Conservation (phyloP, 2,888 invertebrate species). For the Dynastes tityus region DNA sequence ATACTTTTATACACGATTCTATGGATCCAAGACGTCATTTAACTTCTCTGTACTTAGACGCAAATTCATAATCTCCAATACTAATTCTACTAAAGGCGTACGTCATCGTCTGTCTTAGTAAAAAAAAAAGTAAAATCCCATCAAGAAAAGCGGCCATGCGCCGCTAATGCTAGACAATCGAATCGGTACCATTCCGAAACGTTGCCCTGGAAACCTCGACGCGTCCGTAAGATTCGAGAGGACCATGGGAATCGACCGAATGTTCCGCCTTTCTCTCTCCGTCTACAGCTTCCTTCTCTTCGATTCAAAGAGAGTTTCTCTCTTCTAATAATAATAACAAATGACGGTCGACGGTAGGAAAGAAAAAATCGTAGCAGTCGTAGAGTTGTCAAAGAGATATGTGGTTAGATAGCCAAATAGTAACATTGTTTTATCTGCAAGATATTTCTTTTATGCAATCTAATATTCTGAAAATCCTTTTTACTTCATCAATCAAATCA, state of each 20-base stretch:
- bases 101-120: background rate
- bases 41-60: background rate
- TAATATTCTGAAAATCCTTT: no score
- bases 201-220: conserved; percentile 58
- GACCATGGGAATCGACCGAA: conserved; percentile 57
- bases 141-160: conserved; percentile 27
- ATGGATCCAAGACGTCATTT: background rate
- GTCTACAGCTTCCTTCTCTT: background rate
- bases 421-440: no score
- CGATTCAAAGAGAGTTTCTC: conserved; percentile 22
- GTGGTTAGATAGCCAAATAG: no score
- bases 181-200: conserved; percentile 54
- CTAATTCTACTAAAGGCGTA: background rate
- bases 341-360: conserved; percentile 9
- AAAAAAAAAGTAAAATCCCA: background rate
- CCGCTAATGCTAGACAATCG: conserved; percentile 52
- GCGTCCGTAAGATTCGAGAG: conserved; percentile 55
- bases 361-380: background rate
- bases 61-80: background rate
- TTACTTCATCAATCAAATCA: no score
- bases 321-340: conserved; percentile 31
- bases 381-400: background rate
- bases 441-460: no score
- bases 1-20: background rate
- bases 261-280: conserved; percentile 45